phyloP scores from a whole-genome alignment of 1,140 invertebrate species.

The Caenorhabditis brenneri region DNA sequence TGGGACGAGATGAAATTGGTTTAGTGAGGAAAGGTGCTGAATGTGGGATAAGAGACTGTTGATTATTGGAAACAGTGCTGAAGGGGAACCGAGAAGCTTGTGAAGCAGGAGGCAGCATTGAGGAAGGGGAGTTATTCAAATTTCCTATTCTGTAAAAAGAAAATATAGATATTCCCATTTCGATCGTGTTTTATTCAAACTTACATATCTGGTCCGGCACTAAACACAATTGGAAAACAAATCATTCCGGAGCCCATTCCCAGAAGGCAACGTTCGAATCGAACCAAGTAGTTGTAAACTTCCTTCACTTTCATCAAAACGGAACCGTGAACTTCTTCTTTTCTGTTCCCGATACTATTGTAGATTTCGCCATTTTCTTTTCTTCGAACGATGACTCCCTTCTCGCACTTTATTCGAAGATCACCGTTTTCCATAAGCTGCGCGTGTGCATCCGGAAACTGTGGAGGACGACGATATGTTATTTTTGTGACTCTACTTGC shows the following conservation, averaged over 20 bases:
- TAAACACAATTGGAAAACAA: constrained; percentile 7
- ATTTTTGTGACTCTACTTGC: not conserved
- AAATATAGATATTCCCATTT: not conserved
- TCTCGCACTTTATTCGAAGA: not conserved
- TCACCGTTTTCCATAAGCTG: constrained; percentile 47
- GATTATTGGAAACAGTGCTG: not conserved
- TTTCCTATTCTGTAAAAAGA: not conserved
- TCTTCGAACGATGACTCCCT: not conserved
- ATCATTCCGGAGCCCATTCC: not conserved
- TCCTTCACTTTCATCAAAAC: not conserved
- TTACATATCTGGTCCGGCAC: constrained; percentile 15
- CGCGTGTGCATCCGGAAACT: not conserved
- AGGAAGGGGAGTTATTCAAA: not conserved
- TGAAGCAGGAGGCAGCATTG: not conserved
- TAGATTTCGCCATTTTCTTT: not conserved
- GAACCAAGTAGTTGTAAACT: not conserved
- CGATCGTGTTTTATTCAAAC: not conserved
- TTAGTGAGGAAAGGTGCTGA: constrained; percentile 9
- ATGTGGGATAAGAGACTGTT: not conserved
- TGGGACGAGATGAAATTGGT: not conserved
- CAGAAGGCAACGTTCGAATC: not conserved
- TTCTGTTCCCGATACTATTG: not conserved
- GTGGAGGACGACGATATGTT: not conserved
- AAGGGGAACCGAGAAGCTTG: not conserved
- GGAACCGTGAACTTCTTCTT: not conserved